phyloP scores from a whole-genome alignment of 2,888 invertebrate species.

The Chrysodeixis includens region DNA sequence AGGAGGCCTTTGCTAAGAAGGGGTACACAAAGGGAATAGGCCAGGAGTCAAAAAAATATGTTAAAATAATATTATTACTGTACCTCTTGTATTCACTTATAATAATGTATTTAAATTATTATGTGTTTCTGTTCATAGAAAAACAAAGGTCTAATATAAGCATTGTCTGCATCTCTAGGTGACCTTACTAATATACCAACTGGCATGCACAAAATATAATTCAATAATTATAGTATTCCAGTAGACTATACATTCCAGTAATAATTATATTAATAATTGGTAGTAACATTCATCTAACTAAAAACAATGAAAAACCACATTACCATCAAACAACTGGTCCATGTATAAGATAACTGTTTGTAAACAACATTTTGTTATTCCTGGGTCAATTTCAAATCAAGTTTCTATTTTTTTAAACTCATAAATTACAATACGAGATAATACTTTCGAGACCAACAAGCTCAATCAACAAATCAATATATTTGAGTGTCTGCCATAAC shows the following conservation, averaged over 20 bases:
- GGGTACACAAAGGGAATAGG: no score
- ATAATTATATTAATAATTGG: constrained; percentile 1
- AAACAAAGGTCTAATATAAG: background rate
- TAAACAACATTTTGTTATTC: background rate
- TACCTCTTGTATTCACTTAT: no score
- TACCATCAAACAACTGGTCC: constrained; percentile 2
- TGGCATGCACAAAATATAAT: background rate
- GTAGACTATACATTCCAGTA: background rate
- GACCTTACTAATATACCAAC: background rate
- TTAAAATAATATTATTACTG: no score
- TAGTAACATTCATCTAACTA: background rate
- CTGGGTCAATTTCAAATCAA: background rate
- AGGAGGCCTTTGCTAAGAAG: no score
- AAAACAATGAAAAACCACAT: background rate
- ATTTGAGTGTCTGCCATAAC: constrained; percentile 11
- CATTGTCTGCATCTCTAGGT: background rate
- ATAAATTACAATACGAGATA: background rate
- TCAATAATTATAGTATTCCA: background rate
- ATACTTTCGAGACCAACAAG: background rate
- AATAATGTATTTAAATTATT: background rate
- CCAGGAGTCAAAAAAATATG: no score
- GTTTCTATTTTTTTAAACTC: background rate
- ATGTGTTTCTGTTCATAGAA: background rate
- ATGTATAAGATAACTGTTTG: background rate
- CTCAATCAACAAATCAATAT: constrained; percentile 14